phyloP scores from a whole-genome alignment of 92 coral and sea anemone genomes.

The Pocillopora meandrina region DNA sequence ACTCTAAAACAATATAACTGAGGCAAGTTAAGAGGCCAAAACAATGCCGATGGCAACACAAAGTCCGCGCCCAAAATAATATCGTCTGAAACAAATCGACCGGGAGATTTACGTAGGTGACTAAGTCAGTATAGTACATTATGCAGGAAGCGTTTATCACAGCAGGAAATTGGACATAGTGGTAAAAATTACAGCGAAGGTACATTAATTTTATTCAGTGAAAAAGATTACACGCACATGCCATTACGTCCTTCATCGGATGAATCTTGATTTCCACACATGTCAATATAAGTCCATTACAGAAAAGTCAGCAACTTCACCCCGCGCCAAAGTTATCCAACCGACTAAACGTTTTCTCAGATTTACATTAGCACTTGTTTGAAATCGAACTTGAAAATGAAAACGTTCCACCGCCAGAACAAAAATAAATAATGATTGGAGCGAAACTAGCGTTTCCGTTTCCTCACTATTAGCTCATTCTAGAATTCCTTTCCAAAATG shows the following conservation, averaged over 20 bases:
- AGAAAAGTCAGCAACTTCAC: neutral
- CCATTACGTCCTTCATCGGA: no score
- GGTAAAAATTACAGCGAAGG: neutral
- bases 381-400: neutral
- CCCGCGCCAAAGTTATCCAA: neutral
- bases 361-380: neutral
- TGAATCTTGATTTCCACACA: neutral
- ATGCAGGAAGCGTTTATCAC: neutral
- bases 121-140: neutral
- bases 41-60: neutral
- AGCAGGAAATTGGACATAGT: neutral
- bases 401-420: neutral
- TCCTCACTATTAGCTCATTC: neutral
- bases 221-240: neutral
- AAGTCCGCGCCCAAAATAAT: neutral
- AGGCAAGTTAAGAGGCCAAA: neutral
- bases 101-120: neutral
- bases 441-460: neutral
- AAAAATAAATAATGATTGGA: neutral
- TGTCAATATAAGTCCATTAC: neutral
- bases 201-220: neutral
- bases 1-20: neutral
- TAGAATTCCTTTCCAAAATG: neutral
- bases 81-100: neutral
- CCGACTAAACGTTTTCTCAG: neutral